Evolutionary conservation across 2,888 invertebrate genomes (phyloP).

Genomic region (Drosophila setosimentum): DNA sequence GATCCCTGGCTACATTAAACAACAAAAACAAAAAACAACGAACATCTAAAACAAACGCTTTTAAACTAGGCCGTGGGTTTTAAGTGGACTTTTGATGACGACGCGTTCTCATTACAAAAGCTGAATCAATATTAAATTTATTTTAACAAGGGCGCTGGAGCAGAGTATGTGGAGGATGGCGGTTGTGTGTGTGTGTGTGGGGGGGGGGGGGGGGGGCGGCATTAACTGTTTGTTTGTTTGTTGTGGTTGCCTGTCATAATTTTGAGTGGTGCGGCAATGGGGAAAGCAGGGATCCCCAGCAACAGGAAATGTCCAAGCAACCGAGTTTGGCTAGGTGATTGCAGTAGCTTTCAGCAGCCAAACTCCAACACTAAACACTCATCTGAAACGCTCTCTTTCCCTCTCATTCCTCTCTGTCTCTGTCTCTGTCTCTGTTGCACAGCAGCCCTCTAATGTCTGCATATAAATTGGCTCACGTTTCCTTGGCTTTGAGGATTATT

Average conservation of each 20-base stretch:
- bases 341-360: conserved; percentile 35
- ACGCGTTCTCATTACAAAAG: conserved; percentile 79
- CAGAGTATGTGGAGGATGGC: neutral
- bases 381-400: neutral
- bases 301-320: conserved; percentile 34
- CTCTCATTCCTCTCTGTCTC: neutral
- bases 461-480: conserved; percentile 84
- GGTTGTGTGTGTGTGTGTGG: no score
- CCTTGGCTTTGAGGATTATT: conserved; percentile 79
- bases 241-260: conserved; percentile 52
- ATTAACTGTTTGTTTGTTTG: conserved; percentile 47
- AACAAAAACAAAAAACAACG: conserved; percentile 1
- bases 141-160: conserved; percentile 50
- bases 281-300: conserved; percentile 27
- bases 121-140: conserved; percentile 81
- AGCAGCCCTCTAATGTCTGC: conserved; percentile 69
- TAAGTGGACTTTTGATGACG: conserved; percentile 65
- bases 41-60: conserved; percentile 47
- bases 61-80: conserved; percentile 64
- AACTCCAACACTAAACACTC: conserved; percentile 8
- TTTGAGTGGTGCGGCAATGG: neutral
- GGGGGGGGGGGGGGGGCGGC: neutral
- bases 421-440: conserved; percentile 4
- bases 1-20: conserved; percentile 27
- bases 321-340: conserved; percentile 52